Base-by-base conservation (phyloP, 1,140 invertebrate genomes). In the Sitophilus oryzae region DNA sequence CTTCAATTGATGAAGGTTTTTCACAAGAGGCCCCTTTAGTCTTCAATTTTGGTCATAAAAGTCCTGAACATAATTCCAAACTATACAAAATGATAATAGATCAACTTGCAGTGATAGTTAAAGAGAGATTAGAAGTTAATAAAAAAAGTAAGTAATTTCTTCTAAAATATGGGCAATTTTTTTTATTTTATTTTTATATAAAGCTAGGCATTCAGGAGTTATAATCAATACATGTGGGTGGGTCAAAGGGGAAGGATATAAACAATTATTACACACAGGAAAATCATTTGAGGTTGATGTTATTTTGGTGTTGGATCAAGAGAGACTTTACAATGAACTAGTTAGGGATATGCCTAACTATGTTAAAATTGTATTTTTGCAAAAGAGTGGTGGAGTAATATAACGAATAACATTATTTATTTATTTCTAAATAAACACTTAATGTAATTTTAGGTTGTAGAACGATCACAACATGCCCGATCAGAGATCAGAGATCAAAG, bases 191-290 rank as follows among this genome's bases (percentile, higher is more conserved):
- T 42, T 10, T 54, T 58, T 51, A 37, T 45, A 10, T 49, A 0
- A 18, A 88, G 88, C 87, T 0, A 86, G 87, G 69, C 78, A 79
- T 36, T 96, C 93, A 21, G 96, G 96, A n/a, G 88, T 93, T 1
- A 85, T 99, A 25, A 95, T 99, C 44, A 99, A 99, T 69, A 99
- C 96, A 0, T 96, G 93, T 67, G 96, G 96, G 1, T 99, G 94
- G 94, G 84, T 98, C 0, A 93, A 95, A 75, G 89, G 83, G 1
- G 85, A 83, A 5, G 93, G 92, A 0, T 95, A 93, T 67, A 85
- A 86, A 65, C 77, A 87, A 37, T 68, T 93, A 9, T 82, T 85
- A 8, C 89, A 96, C 66, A 85, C 91, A 3, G 91, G 93, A 0
- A 84, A 91, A 66, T 88, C 89, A 4, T 98, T 98, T 75, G 91